Evolutionary conservation across 2,888 invertebrate genomes (phyloP), one percentile per base, ranked within the genome.

Genomic region (Platycheirus rosarum): DNA sequence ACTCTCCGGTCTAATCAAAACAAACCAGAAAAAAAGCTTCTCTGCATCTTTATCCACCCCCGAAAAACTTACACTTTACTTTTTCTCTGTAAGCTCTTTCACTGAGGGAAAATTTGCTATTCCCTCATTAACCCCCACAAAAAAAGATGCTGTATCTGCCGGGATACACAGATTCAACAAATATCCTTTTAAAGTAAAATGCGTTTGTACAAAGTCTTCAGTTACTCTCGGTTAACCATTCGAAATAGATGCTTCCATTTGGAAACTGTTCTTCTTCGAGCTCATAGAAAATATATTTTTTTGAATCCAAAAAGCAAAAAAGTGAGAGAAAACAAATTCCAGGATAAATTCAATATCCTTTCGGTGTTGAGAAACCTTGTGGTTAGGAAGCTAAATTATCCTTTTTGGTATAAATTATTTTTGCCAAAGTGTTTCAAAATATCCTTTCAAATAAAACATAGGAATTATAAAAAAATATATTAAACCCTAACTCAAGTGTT

Each of bases 191-290:
- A 71, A 79, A 76, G 65, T 70, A 51, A 75, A 70, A 76, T 40
- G 60, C 76, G 76, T 49, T 71, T 66, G 62, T 62, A 57, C 35
- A 57, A 65, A 46, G 71, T 62, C 65, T 66, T 80, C 70, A 80
- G 80, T 80, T 80, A 76, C 75, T 80, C 80, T 80, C 80, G 70
- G 80, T 53, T 71, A 71, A 71, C 66, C 65, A 66, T 70, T 71
- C 76, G 80, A 70, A 70, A 53, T 76, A 76, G 80, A 80, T 80
- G 76, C 40, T 76, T 32, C 48, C 53, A 69, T 42, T 60, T 48
- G 70, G 53, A 49, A 60, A 42, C 3, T 26, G 32, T 66, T 48
- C n/a, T 62, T 23, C 29, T 62, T 53, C n/a, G 16, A 70, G 37
- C 69, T 48, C 18, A 3, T 20, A 35, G 14, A 40, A 26, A 26